Base-by-base conservation (phyloP, 2,797 vertebrate genomes). In the Antennarius maculatus region DNA sequence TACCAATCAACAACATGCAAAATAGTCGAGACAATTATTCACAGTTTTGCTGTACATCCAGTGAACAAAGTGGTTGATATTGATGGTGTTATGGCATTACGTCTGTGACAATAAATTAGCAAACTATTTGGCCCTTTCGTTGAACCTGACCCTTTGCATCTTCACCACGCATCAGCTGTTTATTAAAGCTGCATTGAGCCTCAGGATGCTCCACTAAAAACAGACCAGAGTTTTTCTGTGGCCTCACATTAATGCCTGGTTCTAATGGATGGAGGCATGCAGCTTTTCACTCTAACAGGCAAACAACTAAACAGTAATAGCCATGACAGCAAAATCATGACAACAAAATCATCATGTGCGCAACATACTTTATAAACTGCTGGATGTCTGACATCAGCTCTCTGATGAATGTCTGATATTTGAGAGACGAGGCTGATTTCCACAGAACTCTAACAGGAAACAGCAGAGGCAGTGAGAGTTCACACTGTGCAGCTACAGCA, bases 141-240 rank as follows among this genome's bases (percentile, higher is more conserved):
- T 82, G 57, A 85, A 86, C 59, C 63, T 69, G 70, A 47, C 66
- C 63, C 60, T 82, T 85, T 88, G 81, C 85, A 60, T 76, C 55
- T 74, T 74, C 65, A 50, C 49, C 46, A 71, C 54, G 65, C 52
- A 78, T 89, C 88, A 89, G 86, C 85, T 90, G 88, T 90, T 90
- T 64, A 70, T 37, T 69, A 69, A 83, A 79, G 60, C 42, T 79
- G 69, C 52, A 59, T 71, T n/a, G n/a, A n/a, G n/a, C n/a, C 66
- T 57, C 31, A 84, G 71, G 79, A 74, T 77, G 79, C 85, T 66
- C 62, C 48, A 69, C 84, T 79, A 76, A 74, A 55, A 69, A 69
- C 42, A 76, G 73, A 52, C 18, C 60, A 56, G n/a, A n/a, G n/a
- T n/a, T n/a, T n/a, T n/a, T 12, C 28, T 1, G 43, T 16, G 4